Conservation (phyloP, 2,888 invertebrate genomes). For the Ochropacha duplaris region DNA sequence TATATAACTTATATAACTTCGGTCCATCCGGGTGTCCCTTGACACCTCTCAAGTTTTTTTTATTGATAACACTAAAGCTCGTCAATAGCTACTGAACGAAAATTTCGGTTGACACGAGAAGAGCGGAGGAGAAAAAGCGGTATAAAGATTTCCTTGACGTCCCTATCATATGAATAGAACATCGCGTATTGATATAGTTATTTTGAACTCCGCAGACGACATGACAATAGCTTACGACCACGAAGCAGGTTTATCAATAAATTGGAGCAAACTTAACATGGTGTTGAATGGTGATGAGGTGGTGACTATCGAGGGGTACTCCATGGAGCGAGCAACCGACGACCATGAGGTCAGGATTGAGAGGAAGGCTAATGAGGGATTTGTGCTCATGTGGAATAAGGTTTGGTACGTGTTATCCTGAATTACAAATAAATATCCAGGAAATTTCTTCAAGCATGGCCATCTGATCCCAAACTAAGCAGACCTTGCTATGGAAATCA, state of each 20-base stretch:
- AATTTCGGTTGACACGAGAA: no score
- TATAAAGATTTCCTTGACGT: no score
- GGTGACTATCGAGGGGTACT: constrained; percentile 87
- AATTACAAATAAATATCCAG: not conserved
- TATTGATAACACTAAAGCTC: no score
- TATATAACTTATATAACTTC: no score
- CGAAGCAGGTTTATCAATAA: constrained; percentile 61
- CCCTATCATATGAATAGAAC: no score
- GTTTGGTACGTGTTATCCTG: constrained; percentile 80
- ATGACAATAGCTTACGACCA: constrained; percentile 68
- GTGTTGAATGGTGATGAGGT: constrained; percentile 88
- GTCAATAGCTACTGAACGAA: no score
- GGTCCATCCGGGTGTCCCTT: no score
- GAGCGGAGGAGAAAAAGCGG: no score
- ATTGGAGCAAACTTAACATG: constrained; percentile 75
- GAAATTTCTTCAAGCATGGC: no score
- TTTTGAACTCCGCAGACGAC: constrained; percentile 53
- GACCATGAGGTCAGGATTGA: constrained; percentile 87
- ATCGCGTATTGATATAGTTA: not conserved
- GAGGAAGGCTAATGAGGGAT: constrained; percentile 89
- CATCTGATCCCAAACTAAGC: no score
- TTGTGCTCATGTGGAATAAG: constrained; percentile 87
- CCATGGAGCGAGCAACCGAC: constrained; percentile 83
- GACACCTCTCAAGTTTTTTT: no score
- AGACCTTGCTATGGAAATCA: no score